Percentiles rank a stretch among this genome's conserved stretches.
Evolutionary conservation across 2,797 vertebrate genomes (phyloP).

Genomic region (Heterohyrax brucei): DNA sequence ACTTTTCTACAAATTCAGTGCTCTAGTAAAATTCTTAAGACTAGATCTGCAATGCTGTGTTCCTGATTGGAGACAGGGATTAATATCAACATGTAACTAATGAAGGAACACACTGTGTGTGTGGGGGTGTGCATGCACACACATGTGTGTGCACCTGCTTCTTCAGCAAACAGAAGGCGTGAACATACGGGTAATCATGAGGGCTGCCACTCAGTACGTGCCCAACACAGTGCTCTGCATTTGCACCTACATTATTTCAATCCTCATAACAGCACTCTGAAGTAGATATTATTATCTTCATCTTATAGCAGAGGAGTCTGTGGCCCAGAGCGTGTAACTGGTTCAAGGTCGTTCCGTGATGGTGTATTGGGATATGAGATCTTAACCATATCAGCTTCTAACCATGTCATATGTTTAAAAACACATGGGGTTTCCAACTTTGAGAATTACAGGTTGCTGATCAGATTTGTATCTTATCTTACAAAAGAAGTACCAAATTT

Average conservation of each 20-base stretch:
- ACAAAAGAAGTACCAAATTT: background rate
- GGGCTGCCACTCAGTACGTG: background rate
- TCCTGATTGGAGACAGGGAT: background rate
- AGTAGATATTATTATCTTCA: background rate
- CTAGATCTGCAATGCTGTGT: background rate
- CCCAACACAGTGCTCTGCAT: background rate
- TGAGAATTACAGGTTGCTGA: background rate
- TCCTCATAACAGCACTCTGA: background rate
- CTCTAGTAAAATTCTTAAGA: slow-evolving; percentile 58
- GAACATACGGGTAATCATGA: fast-evolving
- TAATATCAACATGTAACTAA: background rate
- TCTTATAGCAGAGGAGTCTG: background rate
- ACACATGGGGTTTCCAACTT: background rate
- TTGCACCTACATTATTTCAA: too few species aligned
- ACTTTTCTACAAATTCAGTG: slow-evolving; percentile 78
- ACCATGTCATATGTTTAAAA: background rate
- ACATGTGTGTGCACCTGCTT: fast-evolving
- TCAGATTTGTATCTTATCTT: background rate
- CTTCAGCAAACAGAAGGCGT: fast-evolving
- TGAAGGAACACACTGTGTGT: fast-evolving
- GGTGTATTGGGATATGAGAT: background rate
- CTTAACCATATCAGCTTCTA: background rate
- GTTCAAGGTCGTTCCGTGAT: background rate
- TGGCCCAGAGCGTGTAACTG: background rate
- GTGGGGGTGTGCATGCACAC: background rate